phyloP scores from a whole-genome alignment of 2,797 vertebrate genomes.

The Semotilus atromaculatus region DNA sequence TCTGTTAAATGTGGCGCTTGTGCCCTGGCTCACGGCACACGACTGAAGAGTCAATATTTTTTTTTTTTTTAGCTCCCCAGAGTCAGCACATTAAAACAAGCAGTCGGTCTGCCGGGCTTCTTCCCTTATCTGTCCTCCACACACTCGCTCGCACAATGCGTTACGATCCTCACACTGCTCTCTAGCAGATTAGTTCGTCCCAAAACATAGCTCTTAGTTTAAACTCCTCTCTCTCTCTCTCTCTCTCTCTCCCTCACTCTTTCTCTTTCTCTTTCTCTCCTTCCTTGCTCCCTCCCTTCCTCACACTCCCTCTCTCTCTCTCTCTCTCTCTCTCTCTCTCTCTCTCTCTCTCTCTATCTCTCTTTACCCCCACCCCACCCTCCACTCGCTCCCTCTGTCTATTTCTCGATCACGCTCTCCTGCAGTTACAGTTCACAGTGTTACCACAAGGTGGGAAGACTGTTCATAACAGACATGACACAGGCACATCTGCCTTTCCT shows the following conservation, averaged over 20 bases:
- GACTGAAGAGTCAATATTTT: slow-evolving; percentile 92
- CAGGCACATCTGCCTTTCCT: slow-evolving; percentile 66
- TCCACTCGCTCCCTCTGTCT: slow-evolving; percentile 64
- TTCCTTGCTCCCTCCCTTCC: slow-evolving; percentile 44
- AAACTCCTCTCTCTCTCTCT: slow-evolving; percentile 88
- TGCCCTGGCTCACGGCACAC: slow-evolving; percentile 88
- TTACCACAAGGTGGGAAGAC: slow-evolving; percentile 98
- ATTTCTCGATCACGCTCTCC: slow-evolving; percentile 73
- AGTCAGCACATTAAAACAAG: slow-evolving; percentile 98
- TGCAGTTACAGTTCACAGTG: slow-evolving; percentile 96
- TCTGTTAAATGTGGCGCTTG: slow-evolving; percentile 90
- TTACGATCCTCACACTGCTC: slow-evolving; percentile 97
- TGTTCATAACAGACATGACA: slow-evolving; percentile 86
- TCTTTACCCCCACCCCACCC: slow-evolving; percentile 59
- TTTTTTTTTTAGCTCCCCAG: slow-evolving; percentile 90
- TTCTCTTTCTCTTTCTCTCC: slow-evolving; percentile 52
- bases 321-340: slow-evolving; percentile 61
- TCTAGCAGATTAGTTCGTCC: slow-evolving; percentile 98
- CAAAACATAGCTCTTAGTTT: slow-evolving; percentile 99
- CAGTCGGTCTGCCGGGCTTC: slow-evolving; percentile 92
- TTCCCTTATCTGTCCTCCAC: slow-evolving; percentile 90
- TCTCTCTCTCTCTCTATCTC: slow-evolving; percentile 59
- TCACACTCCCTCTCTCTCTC: slow-evolving; percentile 57
- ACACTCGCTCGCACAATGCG: slow-evolving; percentile 91
- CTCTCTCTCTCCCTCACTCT: slow-evolving; percentile 65